Evolutionary conservation across 2,113 vertebrate genomes (phyloP).

Genomic region (Scomber colias): DNA sequence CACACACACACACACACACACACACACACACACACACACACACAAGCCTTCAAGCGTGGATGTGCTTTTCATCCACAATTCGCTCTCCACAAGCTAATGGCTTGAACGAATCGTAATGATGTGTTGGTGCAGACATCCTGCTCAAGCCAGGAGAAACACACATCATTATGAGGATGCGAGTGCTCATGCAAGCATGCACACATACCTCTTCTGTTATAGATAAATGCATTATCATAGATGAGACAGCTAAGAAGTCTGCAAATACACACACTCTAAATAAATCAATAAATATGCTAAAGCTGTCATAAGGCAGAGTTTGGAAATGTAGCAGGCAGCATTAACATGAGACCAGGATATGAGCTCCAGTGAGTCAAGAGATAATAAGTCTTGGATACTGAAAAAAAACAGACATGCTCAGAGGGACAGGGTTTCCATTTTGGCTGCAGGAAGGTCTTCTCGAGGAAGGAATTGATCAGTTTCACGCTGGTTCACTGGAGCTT

Average conservation of each 20-base stretch:
- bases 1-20: conserved; percentile 38
- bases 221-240: conserved; percentile 52
- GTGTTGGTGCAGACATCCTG: conserved; percentile 74
- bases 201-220: conserved; percentile 44
- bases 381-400: conserved; percentile 44
- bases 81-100: conserved; percentile 63
- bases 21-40: conserved; percentile 27
- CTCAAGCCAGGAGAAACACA: conserved; percentile 62
- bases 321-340: conserved; percentile 47
- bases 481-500: conserved; percentile 50
- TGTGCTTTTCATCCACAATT: conserved; percentile 66
- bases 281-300: conserved; percentile 57
- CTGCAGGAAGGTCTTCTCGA: conserved; percentile 45
- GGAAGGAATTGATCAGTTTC: conserved; percentile 60
- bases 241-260: conserved; percentile 25
- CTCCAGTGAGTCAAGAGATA: conserved; percentile 67
- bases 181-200: conserved; percentile 38
- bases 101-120: conserved; percentile 62
- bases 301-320: conserved; percentile 33
- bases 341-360: conserved; percentile 66
- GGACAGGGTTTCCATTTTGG: conserved; percentile 60
- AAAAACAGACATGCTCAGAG: conserved; percentile 43
- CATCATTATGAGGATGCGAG: conserved; percentile 43
- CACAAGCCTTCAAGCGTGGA: not conserved
- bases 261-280: conserved; percentile 40